phyloP scores from a whole-genome alignment of 2,797 vertebrate genomes.

The Apogon talboti region DNA sequence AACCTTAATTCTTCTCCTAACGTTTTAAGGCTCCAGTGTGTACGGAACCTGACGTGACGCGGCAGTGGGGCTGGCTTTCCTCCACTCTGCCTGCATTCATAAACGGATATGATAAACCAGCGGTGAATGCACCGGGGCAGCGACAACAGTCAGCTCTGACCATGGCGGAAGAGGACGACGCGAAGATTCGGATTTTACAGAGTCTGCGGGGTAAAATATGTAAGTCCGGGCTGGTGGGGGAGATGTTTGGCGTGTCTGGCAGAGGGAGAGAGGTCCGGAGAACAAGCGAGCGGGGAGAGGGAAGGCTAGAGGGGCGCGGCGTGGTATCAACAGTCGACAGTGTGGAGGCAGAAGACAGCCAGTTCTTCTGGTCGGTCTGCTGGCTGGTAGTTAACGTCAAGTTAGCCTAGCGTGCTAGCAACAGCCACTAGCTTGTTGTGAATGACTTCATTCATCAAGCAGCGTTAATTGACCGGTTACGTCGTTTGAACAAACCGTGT shows the following conservation, averaged over 20 bases:
- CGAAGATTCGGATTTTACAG: conserved; percentile 92
- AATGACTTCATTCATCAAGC: conserved; percentile 59
- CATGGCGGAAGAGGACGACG: conserved; percentile 91
- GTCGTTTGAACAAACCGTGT: background rate
- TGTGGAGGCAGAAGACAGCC: conserved; percentile 54
- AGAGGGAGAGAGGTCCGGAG: conserved; percentile 20
- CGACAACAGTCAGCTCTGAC: conserved; percentile 77
- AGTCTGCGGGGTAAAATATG: conserved; percentile 96
- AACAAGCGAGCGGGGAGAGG: conserved; percentile 50
- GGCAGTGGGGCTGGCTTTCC: conserved; percentile 74
- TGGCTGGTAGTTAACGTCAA: conserved; percentile 52
- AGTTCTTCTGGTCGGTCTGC: conserved; percentile 50
- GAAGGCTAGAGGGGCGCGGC: conserved; percentile 80
- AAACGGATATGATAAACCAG: conserved; percentile 85
- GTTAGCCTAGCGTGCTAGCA: conserved; percentile 74
- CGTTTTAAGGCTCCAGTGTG: conserved; percentile 47
- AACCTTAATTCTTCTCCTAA: conserved; percentile 38
- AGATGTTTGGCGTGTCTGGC: conserved; percentile 13
- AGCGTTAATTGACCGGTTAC: background rate
- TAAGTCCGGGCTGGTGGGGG: conserved; percentile 80
- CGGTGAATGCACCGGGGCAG: conserved; percentile 79
- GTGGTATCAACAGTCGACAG: conserved; percentile 54
- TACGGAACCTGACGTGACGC: conserved; percentile 71
- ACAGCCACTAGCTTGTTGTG: conserved; percentile 52
- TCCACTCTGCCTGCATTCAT: conserved; percentile 76